Evolutionary conservation across 2,888 invertebrate genomes (phyloP).

Genomic region (Chymomyza procnemis): DNA sequence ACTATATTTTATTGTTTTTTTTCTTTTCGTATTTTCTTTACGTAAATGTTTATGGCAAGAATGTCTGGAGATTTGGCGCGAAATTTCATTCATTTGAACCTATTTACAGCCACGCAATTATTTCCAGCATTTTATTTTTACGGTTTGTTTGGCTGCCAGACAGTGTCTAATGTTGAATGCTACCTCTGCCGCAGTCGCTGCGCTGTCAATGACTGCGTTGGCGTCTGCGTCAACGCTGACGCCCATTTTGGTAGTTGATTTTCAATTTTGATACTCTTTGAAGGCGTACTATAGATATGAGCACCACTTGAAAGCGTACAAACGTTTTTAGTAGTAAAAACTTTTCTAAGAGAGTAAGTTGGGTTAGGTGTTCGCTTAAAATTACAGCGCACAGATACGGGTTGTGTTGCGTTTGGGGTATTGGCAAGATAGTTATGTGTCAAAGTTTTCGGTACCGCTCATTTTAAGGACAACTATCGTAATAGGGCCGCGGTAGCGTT

Average conservation of each 20-base stretch:
- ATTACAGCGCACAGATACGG: too few species aligned
- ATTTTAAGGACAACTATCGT: too few species aligned
- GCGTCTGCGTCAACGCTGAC: background rate
- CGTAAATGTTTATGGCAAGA: background rate
- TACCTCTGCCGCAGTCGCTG: background rate
- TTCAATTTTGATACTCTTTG: constrained; percentile 31
- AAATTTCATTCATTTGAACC: constrained; percentile 29
- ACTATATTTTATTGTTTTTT: background rate
- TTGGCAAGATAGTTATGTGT: too few species aligned
- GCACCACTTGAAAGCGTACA: too few species aligned
- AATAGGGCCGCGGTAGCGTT: too few species aligned
- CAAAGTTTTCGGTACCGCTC: too few species aligned
- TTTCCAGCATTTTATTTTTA: constrained; percentile 62
- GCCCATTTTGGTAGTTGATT: constrained; percentile 32
- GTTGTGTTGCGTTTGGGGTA: too few species aligned
- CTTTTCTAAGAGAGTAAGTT: too few species aligned
- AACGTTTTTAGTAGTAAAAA: too few species aligned
- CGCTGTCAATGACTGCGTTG: background rate
- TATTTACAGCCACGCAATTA: constrained; percentile 54
- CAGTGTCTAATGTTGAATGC: background rate
- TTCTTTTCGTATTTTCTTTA: background rate
- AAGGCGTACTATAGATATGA: too few species aligned
- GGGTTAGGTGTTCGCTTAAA: too few species aligned
- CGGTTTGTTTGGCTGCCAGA: constrained; percentile 1
- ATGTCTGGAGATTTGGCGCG: background rate